Base-by-base conservation (phyloP, 2,113 vertebrate species). In the Poecile atricapillus region DNA sequence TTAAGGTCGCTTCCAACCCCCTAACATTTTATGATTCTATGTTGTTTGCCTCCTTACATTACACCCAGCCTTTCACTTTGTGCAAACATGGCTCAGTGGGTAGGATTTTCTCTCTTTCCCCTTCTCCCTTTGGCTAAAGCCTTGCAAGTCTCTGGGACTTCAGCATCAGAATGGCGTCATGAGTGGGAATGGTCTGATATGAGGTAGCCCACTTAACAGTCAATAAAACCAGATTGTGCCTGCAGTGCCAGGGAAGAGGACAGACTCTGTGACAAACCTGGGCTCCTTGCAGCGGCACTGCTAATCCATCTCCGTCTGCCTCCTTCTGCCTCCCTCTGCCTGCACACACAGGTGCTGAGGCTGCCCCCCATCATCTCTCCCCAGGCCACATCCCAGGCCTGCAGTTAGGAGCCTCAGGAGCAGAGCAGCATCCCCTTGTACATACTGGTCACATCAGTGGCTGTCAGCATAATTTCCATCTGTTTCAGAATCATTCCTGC, bases 211-310 rank as follows among this genome's bases (percentile, higher is more conserved):
- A 4, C 70, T 74, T 76, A 60, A 71, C 1, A 41, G n/a, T 6
- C 55, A 33, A 20, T 33, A 43, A 74, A 81, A 84, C 2, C 19
- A 55, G 59, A 77, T 35, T 31, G 15, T 4, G 0, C 20, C 52
- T 39, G 41, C 46, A 43, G 23, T 43, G 50, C 6, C 18, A 65
- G 44, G 35, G 17, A 10, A 0, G 0, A 62, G 55, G 37, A 59
- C 14, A 47, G 47, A 24, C 8, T 67, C 11, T 7, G 9, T 5
- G 5, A 81, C 59, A 63, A 67, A 68, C 49, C 18, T 4, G 2
- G 18, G 44, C 19, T 90, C 44, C 60, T 87, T 46, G 30, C 11
- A 74, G 50, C 0, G 1, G 35, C 4, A 11, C 19, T 50, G 20
- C 15, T 58, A 56, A 75, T 19, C 22, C 5, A 5, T 23, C 39